These are phyloP conservation scores for Hyperopisus bebe DNA, from an alignment of 2,113 vertebrate genomes.

Conservation along the genomic window DNA sequence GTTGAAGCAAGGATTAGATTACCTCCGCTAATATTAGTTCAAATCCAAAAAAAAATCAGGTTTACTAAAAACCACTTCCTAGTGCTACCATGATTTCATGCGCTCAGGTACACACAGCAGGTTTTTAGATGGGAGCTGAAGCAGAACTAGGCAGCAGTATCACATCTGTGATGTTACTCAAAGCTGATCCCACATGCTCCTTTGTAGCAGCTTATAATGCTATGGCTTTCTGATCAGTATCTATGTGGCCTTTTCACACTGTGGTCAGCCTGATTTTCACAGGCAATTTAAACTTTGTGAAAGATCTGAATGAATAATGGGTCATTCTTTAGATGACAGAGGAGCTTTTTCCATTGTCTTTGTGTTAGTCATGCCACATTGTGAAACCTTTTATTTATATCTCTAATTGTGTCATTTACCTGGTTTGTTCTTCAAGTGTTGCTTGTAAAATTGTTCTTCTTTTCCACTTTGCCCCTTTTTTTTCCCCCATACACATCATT, in stretches of 20 bases:
- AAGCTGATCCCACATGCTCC: not conserved
- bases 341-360: not conserved
- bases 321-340: not conserved
- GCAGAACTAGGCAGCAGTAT: not conserved
- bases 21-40: not conserved
- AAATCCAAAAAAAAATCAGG: not conserved
- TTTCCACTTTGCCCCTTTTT: not conserved
- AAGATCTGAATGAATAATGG: not conserved
- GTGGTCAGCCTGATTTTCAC: not conserved
- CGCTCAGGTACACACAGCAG: not conserved
- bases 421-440: not conserved
- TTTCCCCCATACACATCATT: not conserved
- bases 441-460: not conserved
- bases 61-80: not conserved
- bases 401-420: not conserved
- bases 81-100: not conserved
- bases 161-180: not conserved
- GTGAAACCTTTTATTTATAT: conserved; percentile 4
- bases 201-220: not conserved
- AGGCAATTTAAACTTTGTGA: not conserved
- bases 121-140: not conserved
- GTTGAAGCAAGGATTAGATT: not conserved
- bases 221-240: not conserved
- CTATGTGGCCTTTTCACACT: not conserved
- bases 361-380: not conserved